A percentile compares a stretch with the other conserved stretches of the same genome.
phyloP scores from a whole-genome alignment of 2,888 invertebrate genomes.

The Busseola fusca region DNA sequence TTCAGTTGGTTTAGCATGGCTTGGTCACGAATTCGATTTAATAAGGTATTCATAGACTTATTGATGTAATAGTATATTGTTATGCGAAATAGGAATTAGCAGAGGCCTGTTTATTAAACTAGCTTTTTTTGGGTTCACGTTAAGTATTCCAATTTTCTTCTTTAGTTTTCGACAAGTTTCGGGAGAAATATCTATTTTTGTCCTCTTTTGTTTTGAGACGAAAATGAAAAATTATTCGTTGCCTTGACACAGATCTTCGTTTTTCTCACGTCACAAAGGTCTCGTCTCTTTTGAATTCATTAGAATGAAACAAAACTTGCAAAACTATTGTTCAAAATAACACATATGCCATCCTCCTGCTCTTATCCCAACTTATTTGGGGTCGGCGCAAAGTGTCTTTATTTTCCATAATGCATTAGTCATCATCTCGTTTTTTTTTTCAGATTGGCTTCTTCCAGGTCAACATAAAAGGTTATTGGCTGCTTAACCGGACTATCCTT shows the following conservation, averaged over 20 bases:
- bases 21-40: constrained; percentile 15
- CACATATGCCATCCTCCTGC: no score
- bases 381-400: no score
- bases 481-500: no score
- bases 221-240: no score
- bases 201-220: not conserved
- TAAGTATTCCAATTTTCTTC: not conserved
- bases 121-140: not conserved
- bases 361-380: no score
- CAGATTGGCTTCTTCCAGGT: no score
- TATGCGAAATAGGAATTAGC: not conserved
- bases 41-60: not conserved
- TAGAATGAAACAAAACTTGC: not conserved
- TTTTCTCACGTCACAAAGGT: no score
- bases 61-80: not conserved
- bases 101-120: no score
- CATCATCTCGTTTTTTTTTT: no score
- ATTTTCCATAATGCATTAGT: no score
- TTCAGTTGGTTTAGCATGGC: not conserved
- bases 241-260: no score
- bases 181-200: not conserved
- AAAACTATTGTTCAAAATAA: not conserved
- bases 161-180: not conserved
- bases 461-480: no score
- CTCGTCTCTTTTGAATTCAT: not conserved